Evolutionary conservation across 2,113 vertebrate species (phyloP), one percentile per base, ranked within the genome.

Genomic region (Ariopsis seemanni): DNA sequence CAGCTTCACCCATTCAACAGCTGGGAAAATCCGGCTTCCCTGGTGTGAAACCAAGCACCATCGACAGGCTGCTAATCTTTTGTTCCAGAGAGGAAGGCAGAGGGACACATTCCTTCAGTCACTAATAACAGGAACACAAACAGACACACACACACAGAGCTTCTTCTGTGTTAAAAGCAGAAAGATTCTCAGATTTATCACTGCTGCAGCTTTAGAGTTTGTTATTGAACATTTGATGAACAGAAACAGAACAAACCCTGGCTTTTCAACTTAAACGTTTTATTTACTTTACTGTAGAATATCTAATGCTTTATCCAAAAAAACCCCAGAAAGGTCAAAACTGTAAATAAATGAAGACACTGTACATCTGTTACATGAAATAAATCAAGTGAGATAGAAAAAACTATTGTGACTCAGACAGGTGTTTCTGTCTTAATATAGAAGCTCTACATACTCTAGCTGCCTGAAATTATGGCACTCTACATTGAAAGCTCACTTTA

Each of bases 31-130:
- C 72, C 60, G 53, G 18, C 30, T 71, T 30, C 48, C 25, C 62
- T 72, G 72, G 58, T 52, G 74, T 86, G 74, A 86, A 79, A 86
- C 75, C 25, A 4, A 63, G 48, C 85, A 65, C 75, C 52, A 18
- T 72, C 67, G 50, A 74, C 65, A 25, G 65, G 52, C 83, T 18
- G 75, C 82, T 84, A 74, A 72, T 83, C 72, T 83, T 74, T 71
- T 81, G 48, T 72, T 89, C 58, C 85, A 67, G 77, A 60, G 42
- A 72, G 58, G 48, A 79, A 86, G 53, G 72, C 85, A 86, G 77
- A 52, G 27, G 52, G 62, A 83, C 88, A 86, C 88, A 84, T 86
- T 86, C 55, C 74, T 89, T 79, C 42, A 89, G 74, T 72, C 58
- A n/a, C 52, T 79, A 85, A 89, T 58, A 83, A 80, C 71, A 77